phyloP scores from a whole-genome alignment of 2,797 vertebrate species.

The Eulemur rubriventer region DNA sequence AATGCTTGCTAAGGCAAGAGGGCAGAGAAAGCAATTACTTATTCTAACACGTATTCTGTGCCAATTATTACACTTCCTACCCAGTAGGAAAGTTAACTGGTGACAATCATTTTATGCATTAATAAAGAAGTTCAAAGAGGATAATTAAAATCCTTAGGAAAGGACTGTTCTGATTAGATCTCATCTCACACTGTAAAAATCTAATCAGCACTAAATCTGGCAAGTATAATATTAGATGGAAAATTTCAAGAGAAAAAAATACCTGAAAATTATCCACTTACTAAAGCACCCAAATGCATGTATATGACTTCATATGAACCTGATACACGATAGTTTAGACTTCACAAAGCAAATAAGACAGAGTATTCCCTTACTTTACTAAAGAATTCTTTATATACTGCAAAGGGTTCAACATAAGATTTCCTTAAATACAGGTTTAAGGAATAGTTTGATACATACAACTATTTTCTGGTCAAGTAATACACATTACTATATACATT shows the following conservation, averaged over 20 bases:
- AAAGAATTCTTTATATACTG: constrained; percentile 23
- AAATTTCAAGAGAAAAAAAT: constrained; percentile 27
- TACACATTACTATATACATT: neutral
- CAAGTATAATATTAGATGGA: neutral
- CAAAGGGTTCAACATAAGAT: constrained; percentile 5
- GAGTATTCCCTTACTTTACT: constrained; percentile 5
- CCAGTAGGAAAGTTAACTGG: constrained; percentile 21
- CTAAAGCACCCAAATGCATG: constrained; percentile 10
- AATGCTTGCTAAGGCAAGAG: neutral
- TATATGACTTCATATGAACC: constrained; percentile 10
- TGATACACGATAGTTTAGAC: neutral
- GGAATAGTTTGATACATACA: neutral
- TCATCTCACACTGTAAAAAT: constrained; percentile 43
- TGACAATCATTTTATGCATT: neutral
- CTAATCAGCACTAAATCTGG: constrained; percentile 32
- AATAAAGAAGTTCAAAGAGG: constrained; percentile 7
- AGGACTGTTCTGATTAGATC: constrained; percentile 17
- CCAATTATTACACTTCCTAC: neutral
- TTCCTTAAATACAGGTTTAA: constrained; percentile 19
- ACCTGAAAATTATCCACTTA: constrained; percentile 36
- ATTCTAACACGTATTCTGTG: neutral
- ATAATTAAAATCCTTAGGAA: constrained; percentile 30
- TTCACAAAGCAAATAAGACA: neutral
- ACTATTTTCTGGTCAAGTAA: neutral
- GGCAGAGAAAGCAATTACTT: neutral